These are phyloP conservation scores for Ficedula albicollis DNA, from an alignment of 2,797 vertebrate genomes.

Conservation along the genomic window DNA sequence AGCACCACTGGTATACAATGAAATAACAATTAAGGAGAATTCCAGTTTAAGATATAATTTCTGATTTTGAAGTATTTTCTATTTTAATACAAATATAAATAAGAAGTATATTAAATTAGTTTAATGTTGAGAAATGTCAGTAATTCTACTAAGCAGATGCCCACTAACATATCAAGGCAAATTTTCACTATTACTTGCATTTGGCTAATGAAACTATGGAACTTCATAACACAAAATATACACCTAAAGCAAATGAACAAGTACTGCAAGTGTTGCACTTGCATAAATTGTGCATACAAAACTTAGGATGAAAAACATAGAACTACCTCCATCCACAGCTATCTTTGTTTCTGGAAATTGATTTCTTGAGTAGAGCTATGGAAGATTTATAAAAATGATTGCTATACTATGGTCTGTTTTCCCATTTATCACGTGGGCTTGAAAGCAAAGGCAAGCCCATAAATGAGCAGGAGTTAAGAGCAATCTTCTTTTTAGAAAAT, in stretches of 20 bases:
- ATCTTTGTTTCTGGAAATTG: slow-evolving; percentile 17
- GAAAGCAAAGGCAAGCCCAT: slow-evolving; percentile 34
- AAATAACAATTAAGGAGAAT: neutral
- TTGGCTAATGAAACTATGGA: neutral
- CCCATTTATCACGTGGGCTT: neutral
- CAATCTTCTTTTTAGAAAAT: neutral
- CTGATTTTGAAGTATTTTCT: slow-evolving; percentile 30
- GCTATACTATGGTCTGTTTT: neutral
- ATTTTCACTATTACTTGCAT: neutral
- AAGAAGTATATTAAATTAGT: neutral
- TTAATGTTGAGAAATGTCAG: slow-evolving; percentile 10
- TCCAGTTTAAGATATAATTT: neutral
- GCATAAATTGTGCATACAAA: neutral
- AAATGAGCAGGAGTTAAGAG: slow-evolving; percentile 22
- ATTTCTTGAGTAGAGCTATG: slow-evolving; percentile 13
- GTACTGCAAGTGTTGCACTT: neutral
- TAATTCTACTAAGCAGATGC: neutral
- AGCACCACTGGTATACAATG: neutral
- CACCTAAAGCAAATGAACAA: neutral
- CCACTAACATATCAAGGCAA: neutral
- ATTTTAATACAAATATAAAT: slow-evolving; percentile 22
- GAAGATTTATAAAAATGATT: slow-evolving; percentile 31
- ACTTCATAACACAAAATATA: neutral
- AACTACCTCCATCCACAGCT: neutral
- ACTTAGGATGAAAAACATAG: neutral